phyloP scores from a whole-genome alignment of 92 coral and sea anemone species.

The Zoanthus gigantus region DNA sequence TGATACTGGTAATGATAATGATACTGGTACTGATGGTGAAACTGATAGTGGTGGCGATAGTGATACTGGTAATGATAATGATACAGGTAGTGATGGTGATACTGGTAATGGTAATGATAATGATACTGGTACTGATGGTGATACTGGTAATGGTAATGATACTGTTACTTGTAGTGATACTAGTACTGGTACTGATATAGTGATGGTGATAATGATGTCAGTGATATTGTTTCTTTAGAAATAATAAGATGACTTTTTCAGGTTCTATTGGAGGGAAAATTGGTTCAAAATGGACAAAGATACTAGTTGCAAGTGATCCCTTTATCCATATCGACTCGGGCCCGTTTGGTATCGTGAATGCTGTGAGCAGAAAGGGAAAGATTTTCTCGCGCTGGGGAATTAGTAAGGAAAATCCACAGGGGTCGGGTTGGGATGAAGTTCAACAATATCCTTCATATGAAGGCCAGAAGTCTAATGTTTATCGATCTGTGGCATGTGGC shows the following conservation, averaged over 20 bases:
- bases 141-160: no score
- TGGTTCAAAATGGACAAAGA: conserved; percentile 15
- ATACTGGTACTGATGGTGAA: no score
- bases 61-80: no score
- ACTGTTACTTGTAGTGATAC: no score
- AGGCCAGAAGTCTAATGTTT: background rate
- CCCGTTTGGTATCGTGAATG: conserved; percentile 52
- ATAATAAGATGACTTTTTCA: background rate
- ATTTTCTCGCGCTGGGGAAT: conserved; percentile 42
- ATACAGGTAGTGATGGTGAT: no score
- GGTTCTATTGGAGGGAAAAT: conserved; percentile 24
- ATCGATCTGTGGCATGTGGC: conserved; percentile 39
- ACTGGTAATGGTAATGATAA: no score
- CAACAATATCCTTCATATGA: background rate
- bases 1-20: no score
- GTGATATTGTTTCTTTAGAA: no score
- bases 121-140: no score
- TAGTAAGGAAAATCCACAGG: conserved; percentile 30
- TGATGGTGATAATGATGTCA: no score
- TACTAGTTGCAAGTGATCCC: background rate
- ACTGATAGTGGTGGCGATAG: no score
- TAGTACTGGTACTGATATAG: no score
- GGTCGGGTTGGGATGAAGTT: conserved; percentile 42
- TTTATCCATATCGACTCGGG: conserved; percentile 50
- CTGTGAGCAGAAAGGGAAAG: background rate